Conservation (phyloP, 1,140 invertebrate genomes). For the Eubasilissa regina region DNA sequence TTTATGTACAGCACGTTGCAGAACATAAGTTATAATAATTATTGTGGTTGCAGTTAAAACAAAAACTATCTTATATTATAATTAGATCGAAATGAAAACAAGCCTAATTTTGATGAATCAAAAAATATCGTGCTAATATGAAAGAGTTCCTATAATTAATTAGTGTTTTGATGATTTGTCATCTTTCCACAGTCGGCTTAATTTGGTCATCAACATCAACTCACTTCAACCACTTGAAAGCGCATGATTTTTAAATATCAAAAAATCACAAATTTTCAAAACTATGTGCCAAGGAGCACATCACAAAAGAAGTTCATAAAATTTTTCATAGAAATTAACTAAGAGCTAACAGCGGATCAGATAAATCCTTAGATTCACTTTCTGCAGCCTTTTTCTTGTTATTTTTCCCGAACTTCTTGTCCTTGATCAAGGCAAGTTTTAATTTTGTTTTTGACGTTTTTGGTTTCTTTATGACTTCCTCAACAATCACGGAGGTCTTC, state of each 20-base stretch:
- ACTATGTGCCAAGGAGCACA: slow-evolving; percentile 6
- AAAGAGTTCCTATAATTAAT: too few species aligned
- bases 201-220: slow-evolving; percentile 11
- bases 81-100: too few species aligned
- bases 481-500: slow-evolving; percentile 64
- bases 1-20: too few species aligned
- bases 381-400: slow-evolving; percentile 57
- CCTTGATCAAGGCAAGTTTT: slow-evolving; percentile 74
- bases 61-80: too few species aligned
- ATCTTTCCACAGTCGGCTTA: background rate
- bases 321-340: slow-evolving; percentile 69
- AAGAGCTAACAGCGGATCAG: slow-evolving; percentile 79
- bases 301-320: slow-evolving; percentile 18
- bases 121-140: too few species aligned
- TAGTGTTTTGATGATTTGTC: too few species aligned
- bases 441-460: slow-evolving; percentile 79
- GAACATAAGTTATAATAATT: too few species aligned
- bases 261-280: slow-evolving; percentile 5
- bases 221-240: slow-evolving; percentile 14
- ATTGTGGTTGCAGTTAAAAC: too few species aligned
- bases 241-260: slow-evolving; percentile 17
- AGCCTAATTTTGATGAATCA: too few species aligned
- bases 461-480: slow-evolving; percentile 66
- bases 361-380: slow-evolving; percentile 64
- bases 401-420: slow-evolving; percentile 73